Percentiles rank a stretch among this genome's conserved stretches.
Conservation (phyloP, 2,888 invertebrate genomes). For the Lithophane socia region DNA sequence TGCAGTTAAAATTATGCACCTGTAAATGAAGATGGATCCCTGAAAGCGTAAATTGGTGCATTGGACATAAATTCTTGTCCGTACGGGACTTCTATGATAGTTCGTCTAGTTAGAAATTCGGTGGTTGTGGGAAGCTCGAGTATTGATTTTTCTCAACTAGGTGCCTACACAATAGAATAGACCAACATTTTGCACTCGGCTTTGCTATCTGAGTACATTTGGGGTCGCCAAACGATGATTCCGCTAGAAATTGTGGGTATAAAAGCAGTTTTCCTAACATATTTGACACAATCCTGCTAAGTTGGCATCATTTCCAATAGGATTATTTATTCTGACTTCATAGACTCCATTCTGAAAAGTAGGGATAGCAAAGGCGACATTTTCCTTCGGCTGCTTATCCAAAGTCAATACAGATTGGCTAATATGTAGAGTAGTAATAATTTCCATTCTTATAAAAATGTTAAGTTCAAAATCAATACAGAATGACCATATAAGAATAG, state of each 20-base stretch:
- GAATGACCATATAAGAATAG: not conserved
- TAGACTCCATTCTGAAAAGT: not conserved
- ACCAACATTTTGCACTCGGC: constrained; percentile 59
- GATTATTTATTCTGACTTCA: constrained; percentile 19
- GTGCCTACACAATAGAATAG: constrained; percentile 79
- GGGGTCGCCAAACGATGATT: constrained; percentile 28
- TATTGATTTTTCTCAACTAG: constrained; percentile 87
- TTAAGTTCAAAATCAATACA: constrained; percentile 20
- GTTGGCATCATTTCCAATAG: constrained; percentile 21
- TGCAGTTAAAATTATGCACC: constrained; percentile 47
- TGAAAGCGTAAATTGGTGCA: constrained; percentile 42
- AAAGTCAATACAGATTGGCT: constrained; percentile 9
- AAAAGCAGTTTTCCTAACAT: not conserved
- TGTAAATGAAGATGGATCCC: constrained; percentile 33
- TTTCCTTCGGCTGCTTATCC: constrained; percentile 6
- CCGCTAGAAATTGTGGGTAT: not conserved
- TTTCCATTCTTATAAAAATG: not conserved
- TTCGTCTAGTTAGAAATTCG: constrained; percentile 59
- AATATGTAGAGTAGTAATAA: not conserved
- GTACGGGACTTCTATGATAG: constrained; percentile 13
- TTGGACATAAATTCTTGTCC: constrained; percentile 12
- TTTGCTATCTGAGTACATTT: constrained; percentile 35
- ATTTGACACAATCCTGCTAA: not conserved
- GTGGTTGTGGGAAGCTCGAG: constrained; percentile 73
- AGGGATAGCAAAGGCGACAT: constrained; percentile 22